Evolutionary conservation across 2,888 invertebrate genomes (phyloP), one percentile per base, ranked within the genome.

Genomic region (Apamea sordens): DNA sequence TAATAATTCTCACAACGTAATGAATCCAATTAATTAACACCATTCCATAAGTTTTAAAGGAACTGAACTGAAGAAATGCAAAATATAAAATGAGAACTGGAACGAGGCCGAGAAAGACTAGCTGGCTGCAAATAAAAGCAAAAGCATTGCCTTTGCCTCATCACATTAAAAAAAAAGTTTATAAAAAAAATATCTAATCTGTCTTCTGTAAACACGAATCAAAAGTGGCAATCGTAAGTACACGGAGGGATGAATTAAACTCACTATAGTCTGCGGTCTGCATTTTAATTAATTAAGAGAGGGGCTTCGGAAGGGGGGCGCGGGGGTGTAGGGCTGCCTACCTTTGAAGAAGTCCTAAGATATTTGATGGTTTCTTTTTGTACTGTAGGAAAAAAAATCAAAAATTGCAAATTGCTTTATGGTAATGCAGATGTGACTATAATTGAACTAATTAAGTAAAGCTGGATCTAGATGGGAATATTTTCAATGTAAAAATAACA

Each of bases 251-350:
- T 87, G 91, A 93, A 92, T 91, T 92, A 93, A 93, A 93, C 90
- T 92, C 92, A 92, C 92, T 92, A 93, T 92, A 94, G 94, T 94
- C 93, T 90, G 93, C 89, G 94, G 94, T 95, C 95, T 94, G 94
- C 95, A 94, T 96, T 96, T 95, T 95, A 96, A 96, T 96, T 96
- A 95, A 96, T 96, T 96, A 95, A 94, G 92, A 93, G 92, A 85
- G 89, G 90, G 89, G 87, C 81, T 85, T 82, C 71, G 73, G 68
- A 69, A 89, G 89, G 86, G 88, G 32, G 83, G 64, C n/a, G 72
- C 1, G 72, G 81, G 71, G 70, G n/a, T 32, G 36, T 69, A 86
- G 89, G 83, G 82, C 50, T 88, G 86, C 50, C 78, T 65, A 71
- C 59, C 41, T 70, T 76, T 44, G 10, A 50, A 41, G 2, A 0